These are phyloP conservation scores for Batillaria attramentaria DNA, from an alignment of 1,140 invertebrate genomes.

Conservation along the genomic window DNA sequence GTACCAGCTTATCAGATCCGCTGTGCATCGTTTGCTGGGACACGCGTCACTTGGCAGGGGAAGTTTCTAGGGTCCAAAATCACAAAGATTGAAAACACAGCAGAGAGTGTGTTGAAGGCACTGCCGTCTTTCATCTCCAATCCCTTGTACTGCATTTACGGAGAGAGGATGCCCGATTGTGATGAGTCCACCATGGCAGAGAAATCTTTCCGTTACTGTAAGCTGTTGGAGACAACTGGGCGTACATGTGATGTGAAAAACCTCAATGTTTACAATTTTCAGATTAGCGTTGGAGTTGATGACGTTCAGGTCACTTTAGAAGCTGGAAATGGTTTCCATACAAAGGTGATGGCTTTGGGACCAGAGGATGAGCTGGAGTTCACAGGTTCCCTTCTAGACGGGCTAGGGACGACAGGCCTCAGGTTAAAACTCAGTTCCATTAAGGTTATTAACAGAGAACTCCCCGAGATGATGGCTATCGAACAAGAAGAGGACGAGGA, in stretches of 20 bases:
- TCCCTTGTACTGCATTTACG: conserved; percentile 62
- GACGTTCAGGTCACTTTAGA: conserved; percentile 30
- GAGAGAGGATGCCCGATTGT: conserved; percentile 52
- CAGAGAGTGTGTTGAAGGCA: conserved; percentile 51
- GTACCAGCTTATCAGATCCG: conserved; percentile 44
- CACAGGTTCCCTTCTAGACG: conserved; percentile 48
- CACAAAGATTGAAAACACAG: conserved; percentile 58
- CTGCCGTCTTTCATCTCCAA: conserved; percentile 58
- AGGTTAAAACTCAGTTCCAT: conserved; percentile 56
- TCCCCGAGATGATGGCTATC: conserved; percentile 44
- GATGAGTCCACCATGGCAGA: conserved; percentile 40
- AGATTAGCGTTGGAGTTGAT: conserved; percentile 38
- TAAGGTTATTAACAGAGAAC: conserved; percentile 47
- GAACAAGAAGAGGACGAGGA: conserved; percentile 55
- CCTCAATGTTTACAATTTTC: conserved; percentile 54
- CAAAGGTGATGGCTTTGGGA: conserved; percentile 46
- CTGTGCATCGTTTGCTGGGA: conserved; percentile 55
- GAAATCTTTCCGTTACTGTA: conserved; percentile 46
- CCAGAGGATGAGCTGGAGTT: conserved; percentile 49
- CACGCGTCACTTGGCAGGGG: conserved; percentile 57
- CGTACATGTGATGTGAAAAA: conserved; percentile 53
- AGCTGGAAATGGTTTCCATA: conserved; percentile 52
- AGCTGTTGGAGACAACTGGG: conserved; percentile 49
- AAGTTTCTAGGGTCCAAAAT: conserved; percentile 47
- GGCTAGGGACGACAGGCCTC: conserved; percentile 43